Conservation (phyloP, 2,888 invertebrate species). For the Trilocha varians region DNA sequence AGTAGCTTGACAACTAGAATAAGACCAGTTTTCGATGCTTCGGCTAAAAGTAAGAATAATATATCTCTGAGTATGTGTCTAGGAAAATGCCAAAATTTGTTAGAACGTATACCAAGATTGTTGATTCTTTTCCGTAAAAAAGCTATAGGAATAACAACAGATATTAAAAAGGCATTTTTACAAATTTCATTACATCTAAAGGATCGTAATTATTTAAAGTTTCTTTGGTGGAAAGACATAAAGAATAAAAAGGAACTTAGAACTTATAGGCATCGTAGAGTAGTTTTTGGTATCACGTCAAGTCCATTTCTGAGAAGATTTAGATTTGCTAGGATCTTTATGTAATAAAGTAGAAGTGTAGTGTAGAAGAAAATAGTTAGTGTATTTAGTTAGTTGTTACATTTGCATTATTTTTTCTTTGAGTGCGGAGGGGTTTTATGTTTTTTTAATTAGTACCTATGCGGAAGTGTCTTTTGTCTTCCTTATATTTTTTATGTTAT, state of each 20-base stretch:
- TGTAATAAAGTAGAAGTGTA: no score
- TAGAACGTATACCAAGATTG: not conserved
- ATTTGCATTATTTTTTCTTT: no score
- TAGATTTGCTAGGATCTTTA: no score
- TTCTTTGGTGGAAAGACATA: conserved; percentile 6
- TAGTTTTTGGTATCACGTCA: conserved; percentile 7
- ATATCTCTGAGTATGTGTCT: not conserved
- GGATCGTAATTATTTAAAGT: conserved; percentile 7
- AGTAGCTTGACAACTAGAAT: not conserved
- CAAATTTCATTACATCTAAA: conserved; percentile 4
- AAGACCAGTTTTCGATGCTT: not conserved
- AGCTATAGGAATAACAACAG: no score
- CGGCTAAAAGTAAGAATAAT: not conserved
- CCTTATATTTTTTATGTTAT: no score
- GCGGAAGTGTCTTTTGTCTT: no score
- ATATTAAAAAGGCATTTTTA: conserved; percentile 7
- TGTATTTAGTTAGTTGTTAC: no score
- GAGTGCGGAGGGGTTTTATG: no score
- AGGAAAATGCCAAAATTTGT: not conserved
- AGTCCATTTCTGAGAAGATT: conserved; percentile 8
- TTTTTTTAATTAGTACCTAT: no score
- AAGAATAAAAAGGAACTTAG: not conserved
- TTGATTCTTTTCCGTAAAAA: not conserved
- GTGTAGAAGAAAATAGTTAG: no score
- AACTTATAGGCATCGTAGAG: conserved; percentile 6